Evolutionary conservation across 2,888 invertebrate species (phyloP), one percentile per base, ranked within the genome.

Genomic region (Tachystola acroxantha): DNA sequence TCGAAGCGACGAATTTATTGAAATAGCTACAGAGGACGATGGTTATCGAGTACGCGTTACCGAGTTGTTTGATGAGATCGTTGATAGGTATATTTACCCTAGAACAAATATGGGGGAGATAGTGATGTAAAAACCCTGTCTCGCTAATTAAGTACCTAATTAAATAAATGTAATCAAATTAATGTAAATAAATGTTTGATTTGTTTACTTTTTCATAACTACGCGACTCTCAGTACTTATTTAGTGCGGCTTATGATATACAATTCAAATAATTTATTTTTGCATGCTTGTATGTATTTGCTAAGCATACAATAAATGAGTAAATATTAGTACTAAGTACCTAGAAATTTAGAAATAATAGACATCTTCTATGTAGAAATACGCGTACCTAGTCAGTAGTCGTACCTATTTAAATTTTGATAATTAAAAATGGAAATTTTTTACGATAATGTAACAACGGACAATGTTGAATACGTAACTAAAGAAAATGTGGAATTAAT

Each of bases 21-120:
- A 68, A 19, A 44, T 69, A 10, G 78, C 78, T 3, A 53, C 48
- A 38, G 48, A 64, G 34, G 65, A 80, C 39, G 38, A 43, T 1
- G 43, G 40, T n/a, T 84, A 80, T 55, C 66, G 76, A 22, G 52
- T 57, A 11, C 75, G 89, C 30, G 48, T 91, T 28, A 73, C 66
- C 3, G 90, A 90, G 57, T 63, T 91, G 46, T 65, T 91, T 10
- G 78, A 88, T 39, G 90, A 90, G 58, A 74, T 91, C 33, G 66
- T 89, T 24, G 89, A 90, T 49, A 76, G 70, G 56, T 89, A 65
- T 40, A 46, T 76, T 36, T 53, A 45, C 36, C 37, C 51, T 4
- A 42, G 48, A 28, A 25, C n/a, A 14, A n/a, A 24, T n/a, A n/a
- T n/a, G n/a, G n/a, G n/a, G n/a, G n/a, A n/a, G n/a, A n/a, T n/a